Percentiles rank a stretch among this genome's conserved stretches.
Conservation (phyloP, 2,888 invertebrate genomes). For the Adineta ricciae region DNA sequence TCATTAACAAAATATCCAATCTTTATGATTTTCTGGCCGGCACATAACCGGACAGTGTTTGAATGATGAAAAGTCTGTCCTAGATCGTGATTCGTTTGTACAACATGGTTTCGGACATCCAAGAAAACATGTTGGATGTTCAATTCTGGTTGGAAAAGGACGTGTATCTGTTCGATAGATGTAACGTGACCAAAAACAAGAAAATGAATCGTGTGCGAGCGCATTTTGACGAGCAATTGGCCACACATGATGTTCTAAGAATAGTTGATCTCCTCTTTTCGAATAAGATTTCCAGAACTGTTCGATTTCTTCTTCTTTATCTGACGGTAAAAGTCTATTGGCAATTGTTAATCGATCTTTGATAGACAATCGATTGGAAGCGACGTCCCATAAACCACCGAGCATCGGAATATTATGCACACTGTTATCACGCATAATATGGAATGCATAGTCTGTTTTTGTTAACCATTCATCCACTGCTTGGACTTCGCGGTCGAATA, state of each 20-base stretch:
- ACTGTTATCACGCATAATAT: slow-evolving; percentile 30
- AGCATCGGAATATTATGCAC: slow-evolving; percentile 1
- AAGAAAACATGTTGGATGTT: slow-evolving; percentile 24
- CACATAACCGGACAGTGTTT: slow-evolving; percentile 24
- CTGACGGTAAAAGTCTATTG: slow-evolving; percentile 1
- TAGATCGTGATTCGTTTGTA: neutral
- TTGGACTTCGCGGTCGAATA: slow-evolving; percentile 23
- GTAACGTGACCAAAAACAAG: slow-evolving; percentile 9
- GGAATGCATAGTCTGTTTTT: slow-evolving; percentile 14
- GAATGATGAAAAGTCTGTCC: neutral
- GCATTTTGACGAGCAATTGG: slow-evolving; percentile 17
- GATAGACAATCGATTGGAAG: neutral
- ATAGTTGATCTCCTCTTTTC: slow-evolving; percentile 21
- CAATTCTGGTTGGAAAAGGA: neutral
- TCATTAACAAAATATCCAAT: slow-evolving; percentile 30
- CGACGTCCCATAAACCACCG: slow-evolving; percentile 23
- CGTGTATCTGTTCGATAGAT: neutral
- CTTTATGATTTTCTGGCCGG: slow-evolving; percentile 23
- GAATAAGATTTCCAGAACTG: neutral
- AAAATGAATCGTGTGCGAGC: slow-evolving; percentile 25
- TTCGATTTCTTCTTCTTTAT: neutral
- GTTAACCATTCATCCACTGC: slow-evolving; percentile 29
- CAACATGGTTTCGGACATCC: slow-evolving; percentile 28
- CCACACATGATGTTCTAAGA: slow-evolving; percentile 23
- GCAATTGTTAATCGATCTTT: neutral